phyloP scores from a whole-genome alignment of 2,888 invertebrate species.

The Pherbina coryleti region DNA sequence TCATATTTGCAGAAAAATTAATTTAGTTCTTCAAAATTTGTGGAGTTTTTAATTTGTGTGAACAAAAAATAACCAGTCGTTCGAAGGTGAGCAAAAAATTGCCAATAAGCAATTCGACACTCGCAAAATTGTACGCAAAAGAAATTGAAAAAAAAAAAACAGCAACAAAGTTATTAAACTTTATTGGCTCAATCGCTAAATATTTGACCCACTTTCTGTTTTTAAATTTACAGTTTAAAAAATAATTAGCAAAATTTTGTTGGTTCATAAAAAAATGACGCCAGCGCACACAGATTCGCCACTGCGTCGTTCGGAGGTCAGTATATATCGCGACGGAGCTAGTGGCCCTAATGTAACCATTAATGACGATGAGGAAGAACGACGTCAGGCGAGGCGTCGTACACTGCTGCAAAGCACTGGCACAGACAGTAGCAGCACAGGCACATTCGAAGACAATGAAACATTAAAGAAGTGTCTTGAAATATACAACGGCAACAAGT shows the following conservation, averaged over 20 bases:
- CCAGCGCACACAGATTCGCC: slow-evolving; percentile 65
- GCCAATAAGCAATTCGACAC: slow-evolving; percentile 32
- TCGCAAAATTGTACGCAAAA: not conserved
- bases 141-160: not conserved
- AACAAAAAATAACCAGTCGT: slow-evolving; percentile 22
- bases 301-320: slow-evolving; percentile 63
- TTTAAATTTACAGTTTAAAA: not conserved
- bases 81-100: slow-evolving; percentile 26
- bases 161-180: no score
- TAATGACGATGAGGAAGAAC: slow-evolving; percentile 76
- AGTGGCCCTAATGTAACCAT: slow-evolving; percentile 50
- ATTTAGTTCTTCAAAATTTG: slow-evolving; percentile 2
- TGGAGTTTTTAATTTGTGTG: not conserved
- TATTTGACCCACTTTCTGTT: not conserved
- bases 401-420: slow-evolving; percentile 52
- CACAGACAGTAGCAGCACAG: slow-evolving; percentile 47
- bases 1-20: not conserved
- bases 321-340: slow-evolving; percentile 56
- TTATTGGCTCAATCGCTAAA: not conserved
- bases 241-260: not conserved
- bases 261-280: slow-evolving; percentile 56
- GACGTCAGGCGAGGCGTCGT: slow-evolving; percentile 69
- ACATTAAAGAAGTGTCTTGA: slow-evolving; percentile 83
- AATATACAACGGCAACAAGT: slow-evolving; percentile 88
- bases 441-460: slow-evolving; percentile 72